Evolutionary conservation across 2,888 invertebrate genomes (phyloP).

Genomic region (Platypus cylindrus): DNA sequence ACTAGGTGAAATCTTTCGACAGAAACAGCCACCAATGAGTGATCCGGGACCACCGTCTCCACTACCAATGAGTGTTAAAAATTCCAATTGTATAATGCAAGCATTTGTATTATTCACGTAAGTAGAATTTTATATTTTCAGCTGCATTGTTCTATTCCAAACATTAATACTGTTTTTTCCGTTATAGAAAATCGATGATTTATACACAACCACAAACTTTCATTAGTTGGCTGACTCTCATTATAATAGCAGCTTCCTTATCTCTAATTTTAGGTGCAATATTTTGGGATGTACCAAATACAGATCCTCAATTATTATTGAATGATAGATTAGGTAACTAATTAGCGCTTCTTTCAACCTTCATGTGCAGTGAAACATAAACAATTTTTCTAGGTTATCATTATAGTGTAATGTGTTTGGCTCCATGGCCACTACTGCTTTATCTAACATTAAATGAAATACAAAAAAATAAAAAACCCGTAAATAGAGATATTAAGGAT

Average conservation of each 20-base stretch:
- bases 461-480: constrained; percentile 45
- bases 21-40: constrained; percentile 48
- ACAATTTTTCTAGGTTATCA: constrained; percentile 52
- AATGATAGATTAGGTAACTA: constrained; percentile 50
- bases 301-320: constrained; percentile 58
- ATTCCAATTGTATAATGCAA: constrained; percentile 56
- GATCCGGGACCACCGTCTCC: constrained; percentile 71
- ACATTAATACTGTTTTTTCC: not conserved
- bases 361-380: not conserved
- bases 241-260: constrained; percentile 67
- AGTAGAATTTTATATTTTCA: too few relatives aligned
- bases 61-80: constrained; percentile 51
- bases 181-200: constrained; percentile 48
- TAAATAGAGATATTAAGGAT: constrained; percentile 69
- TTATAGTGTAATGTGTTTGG: constrained; percentile 66
- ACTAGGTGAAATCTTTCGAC: constrained; percentile 68
- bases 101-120: constrained; percentile 54
- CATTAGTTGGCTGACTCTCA: constrained; percentile 62
- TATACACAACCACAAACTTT: constrained; percentile 80
- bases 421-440: constrained; percentile 65
- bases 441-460: constrained; percentile 47
- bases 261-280: constrained; percentile 76
- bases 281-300: constrained; percentile 77
- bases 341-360: too few relatives aligned
- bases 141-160: too few relatives aligned